phyloP scores from a whole-genome alignment of 2,888 invertebrate genomes.

The Quadroppia sp. region DNA sequence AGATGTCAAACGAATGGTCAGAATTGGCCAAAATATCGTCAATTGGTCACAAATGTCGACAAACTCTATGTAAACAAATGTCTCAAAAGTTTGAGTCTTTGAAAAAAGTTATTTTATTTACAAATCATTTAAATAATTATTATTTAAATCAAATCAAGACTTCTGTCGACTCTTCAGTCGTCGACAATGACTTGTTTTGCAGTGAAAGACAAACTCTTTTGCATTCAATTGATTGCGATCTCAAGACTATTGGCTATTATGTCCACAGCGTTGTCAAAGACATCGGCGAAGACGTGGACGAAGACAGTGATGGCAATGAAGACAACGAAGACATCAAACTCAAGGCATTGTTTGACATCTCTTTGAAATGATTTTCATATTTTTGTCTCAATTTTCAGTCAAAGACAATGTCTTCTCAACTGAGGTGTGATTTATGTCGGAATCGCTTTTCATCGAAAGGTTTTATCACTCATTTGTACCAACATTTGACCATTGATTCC shows the following conservation, averaged over 20 bases:
- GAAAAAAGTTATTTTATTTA: not conserved
- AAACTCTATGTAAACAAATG: constrained; percentile 5
- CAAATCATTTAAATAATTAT: constrained; percentile 1
- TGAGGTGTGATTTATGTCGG: not conserved
- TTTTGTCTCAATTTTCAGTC: not conserved
- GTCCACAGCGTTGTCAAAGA: no score
- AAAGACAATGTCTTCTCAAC: not conserved
- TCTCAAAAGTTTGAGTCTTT: not conserved
- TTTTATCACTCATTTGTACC: not conserved
- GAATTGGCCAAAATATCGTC: not conserved
- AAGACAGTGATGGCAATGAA: no score
- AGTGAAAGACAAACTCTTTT: no score
- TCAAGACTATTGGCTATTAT: no score
- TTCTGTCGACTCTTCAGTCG: no score
- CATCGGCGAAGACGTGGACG: no score
- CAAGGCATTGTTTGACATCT: not conserved
- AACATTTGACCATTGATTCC: not conserved
- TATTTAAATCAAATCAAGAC: not conserved
- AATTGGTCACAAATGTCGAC: constrained; percentile 9
- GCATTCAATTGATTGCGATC: no score
- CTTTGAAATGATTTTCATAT: not conserved
- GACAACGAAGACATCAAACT: no score
- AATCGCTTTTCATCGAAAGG: not conserved
- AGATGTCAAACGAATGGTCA: not conserved
- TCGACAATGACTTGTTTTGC: no score